phyloP scores from a whole-genome alignment of 2,113 vertebrate genomes.

The Pituophis catenifer region DNA sequence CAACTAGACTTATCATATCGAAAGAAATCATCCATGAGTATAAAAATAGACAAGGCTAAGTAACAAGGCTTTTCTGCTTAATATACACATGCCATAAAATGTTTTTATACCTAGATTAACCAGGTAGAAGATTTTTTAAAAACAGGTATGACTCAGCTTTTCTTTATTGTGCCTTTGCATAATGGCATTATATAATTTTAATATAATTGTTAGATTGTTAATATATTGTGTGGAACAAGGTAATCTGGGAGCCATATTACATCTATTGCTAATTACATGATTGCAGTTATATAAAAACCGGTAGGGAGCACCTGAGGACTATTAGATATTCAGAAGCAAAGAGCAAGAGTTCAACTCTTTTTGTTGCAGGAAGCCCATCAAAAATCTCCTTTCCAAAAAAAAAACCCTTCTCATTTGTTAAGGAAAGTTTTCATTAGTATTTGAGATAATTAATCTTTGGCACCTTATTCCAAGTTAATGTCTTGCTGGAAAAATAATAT shows the following conservation, averaged over 20 bases:
- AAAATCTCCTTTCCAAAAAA: too few relatives aligned
- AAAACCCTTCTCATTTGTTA: neutral
- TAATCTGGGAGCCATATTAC: neutral
- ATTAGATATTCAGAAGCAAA: neutral
- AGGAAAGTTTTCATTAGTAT: neutral
- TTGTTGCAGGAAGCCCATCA: neutral
- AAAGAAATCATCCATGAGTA: neutral
- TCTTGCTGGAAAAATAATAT: neutral
- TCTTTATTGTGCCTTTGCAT: neutral
- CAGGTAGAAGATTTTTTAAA: neutral
- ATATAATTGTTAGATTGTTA: neutral
- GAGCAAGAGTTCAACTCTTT: neutral
- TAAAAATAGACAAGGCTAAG: slow-evolving; percentile 10
- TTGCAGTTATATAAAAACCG: neutral
- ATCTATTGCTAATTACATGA: neutral
- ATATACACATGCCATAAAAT: slow-evolving; percentile 1
- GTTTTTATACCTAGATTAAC: slow-evolving; percentile 3
- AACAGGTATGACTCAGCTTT: neutral
- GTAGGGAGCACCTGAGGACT: neutral
- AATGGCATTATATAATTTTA: neutral
- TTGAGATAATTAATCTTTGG: neutral
- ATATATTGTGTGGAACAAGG: neutral
- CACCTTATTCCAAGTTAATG: neutral
- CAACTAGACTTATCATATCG: neutral
- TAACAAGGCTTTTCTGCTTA: neutral